Base-by-base conservation (phyloP, 1,140 invertebrate genomes). In the Saccostrea echinata region DNA sequence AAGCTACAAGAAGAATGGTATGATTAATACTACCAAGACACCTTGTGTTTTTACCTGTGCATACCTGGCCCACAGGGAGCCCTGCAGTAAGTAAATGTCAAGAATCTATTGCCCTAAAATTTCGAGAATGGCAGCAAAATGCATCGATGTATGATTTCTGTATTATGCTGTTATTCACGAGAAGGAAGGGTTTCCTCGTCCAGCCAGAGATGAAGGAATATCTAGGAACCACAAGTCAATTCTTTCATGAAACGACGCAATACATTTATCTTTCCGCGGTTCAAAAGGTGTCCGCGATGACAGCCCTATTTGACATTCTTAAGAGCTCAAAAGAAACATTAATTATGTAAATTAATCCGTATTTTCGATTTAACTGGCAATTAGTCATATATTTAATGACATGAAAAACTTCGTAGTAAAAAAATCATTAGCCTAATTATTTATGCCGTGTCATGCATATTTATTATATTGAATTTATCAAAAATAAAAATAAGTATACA, bases 141-240 rank as follows among this genome's bases (percentile, higher is more conserved):
- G 68, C 68, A 76, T 76, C 30, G 68, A 76, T 30, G 68, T 30
- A 76, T 76, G 27, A 13, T 30, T 76, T 33, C 68, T 76, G 68
- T 76, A 76, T 76, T 76, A 76, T 76, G 68, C 68, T 76, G 68
- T 76, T 76, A 76, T 76, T 76, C 68, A 76, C 68, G 68, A 76
- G 68, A 76, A 76, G 68, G 68, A 76, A 33, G 68, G 68, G 68
- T 76, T 76, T 76, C 55, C 16, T 21, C 55, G 18, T 61, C 55
- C 18, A 61, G 6, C 18, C 18, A n/a, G 16, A 21, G 4, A 18
- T 0, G n/a, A 61, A 21, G 55, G 55, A 8, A 21, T 57, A 18
- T 57, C 13, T 18, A 61, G 55, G n/a, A n/a, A n/a, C 55, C 55
- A 61, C 55, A 61, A 18, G 16, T n/a, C 18, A 16, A 61, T 61